phyloP scores from a whole-genome alignment of 2,113 vertebrate genomes.

The Trogon melanurus region DNA sequence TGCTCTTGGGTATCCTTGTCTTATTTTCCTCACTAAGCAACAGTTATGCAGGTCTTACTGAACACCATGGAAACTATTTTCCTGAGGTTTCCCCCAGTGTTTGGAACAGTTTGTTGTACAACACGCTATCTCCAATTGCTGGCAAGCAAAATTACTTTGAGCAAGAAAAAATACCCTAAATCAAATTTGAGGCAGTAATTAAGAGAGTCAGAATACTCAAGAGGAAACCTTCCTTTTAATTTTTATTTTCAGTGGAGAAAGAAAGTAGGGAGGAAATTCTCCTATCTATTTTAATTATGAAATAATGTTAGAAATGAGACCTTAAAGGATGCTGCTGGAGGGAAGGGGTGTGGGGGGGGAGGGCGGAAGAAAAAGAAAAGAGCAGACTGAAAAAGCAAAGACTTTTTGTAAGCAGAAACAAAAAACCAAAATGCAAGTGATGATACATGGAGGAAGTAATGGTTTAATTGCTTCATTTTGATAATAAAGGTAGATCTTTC shows the following conservation, averaged over 20 bases:
- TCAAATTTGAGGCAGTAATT: conserved; percentile 20
- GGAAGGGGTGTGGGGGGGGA: too few species aligned
- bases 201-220: conserved; percentile 2
- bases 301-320: background rate
- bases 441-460: background rate
- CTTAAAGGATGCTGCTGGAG: background rate
- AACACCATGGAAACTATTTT: conserved; percentile 46
- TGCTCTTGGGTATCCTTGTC: background rate
- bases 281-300: conserved; percentile 16
- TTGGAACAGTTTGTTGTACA: conserved; percentile 3
- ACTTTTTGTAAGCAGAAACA: too few species aligned
- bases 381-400: too few species aligned
- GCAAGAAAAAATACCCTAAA: background rate
- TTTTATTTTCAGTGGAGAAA: background rate
- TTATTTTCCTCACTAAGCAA: background rate
- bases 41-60: background rate
- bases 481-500: background rate
- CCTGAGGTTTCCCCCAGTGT: background rate
- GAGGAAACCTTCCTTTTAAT: background rate
- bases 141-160: conserved; percentile 16
- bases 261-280: background rate
- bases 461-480: background rate
- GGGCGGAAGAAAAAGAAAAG: background rate
- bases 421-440: background rate
- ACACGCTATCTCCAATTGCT: background rate